phyloP scores from a whole-genome alignment of 2,113 vertebrate species.

The Hylia prasina region DNA sequence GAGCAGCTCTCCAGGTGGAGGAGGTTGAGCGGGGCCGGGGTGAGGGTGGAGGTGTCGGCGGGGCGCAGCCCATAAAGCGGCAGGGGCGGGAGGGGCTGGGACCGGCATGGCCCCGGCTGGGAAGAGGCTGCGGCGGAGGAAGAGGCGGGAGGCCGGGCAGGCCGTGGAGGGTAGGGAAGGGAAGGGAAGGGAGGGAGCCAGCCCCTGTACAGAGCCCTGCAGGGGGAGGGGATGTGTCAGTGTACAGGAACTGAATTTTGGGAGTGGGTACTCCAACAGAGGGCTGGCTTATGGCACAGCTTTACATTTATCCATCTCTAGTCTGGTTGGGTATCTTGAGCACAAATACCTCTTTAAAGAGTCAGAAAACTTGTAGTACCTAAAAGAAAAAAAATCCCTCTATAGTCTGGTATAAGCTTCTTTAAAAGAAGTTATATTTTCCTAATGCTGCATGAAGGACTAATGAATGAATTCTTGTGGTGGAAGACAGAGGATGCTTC shows the following conservation, averaged over 20 bases:
- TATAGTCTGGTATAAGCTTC: no score
- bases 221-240: no score
- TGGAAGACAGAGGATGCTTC: background rate
- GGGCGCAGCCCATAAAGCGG: background rate
- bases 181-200: background rate
- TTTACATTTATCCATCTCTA: background rate
- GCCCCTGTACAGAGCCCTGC: no score
- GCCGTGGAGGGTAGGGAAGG: background rate
- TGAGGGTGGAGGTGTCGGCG: background rate
- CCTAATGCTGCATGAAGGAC: background rate
- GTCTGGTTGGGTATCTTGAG: no score
- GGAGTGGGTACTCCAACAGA: background rate
- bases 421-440: rapidly evolving
- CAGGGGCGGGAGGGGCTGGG: background rate
- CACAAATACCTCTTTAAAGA: background rate
- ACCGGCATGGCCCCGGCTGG: background rate
- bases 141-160: background rate
- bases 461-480: background rate
- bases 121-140: background rate
- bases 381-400: no score
- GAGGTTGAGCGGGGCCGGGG: background rate
- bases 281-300: background rate
- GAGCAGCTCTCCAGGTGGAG: background rate
- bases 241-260: rapidly evolving
- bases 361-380: background rate